A percentile compares a stretch with the other conserved stretches of the same genome.
These are phyloP conservation scores for Columba livia DNA, from an alignment of 2,113 vertebrate species.

Conservation along the genomic window DNA sequence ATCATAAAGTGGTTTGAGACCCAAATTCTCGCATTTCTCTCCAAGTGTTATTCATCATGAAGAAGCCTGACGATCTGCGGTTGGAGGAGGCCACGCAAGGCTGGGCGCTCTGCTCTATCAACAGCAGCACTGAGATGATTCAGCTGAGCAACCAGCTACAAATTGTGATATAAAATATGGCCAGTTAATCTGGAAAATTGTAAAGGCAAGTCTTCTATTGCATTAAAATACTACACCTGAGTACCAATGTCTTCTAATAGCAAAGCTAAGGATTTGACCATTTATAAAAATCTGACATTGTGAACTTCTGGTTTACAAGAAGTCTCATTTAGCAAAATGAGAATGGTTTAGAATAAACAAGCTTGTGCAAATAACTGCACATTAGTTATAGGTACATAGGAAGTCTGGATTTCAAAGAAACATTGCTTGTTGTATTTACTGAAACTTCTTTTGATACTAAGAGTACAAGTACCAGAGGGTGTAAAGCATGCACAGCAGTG, in stretches of 20 bases:
- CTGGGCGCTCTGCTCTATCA: not conserved
- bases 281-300: not conserved
- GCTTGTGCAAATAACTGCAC: not conserved
- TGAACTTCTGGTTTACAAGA: not conserved
- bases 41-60: not conserved
- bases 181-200: not conserved
- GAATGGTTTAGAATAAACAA: not conserved
- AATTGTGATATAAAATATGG: not conserved
- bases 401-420: not conserved
- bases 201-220: not conserved
- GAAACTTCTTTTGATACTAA: not conserved
- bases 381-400: not conserved
- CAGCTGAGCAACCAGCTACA: not conserved
- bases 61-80: not conserved
- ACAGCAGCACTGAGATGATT: not conserved
- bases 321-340: not conserved
- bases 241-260: not conserved
- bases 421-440: not conserved
- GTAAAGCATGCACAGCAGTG: not conserved
- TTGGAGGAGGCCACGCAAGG: not conserved
- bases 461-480: not conserved
- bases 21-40: not conserved
- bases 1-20: not conserved
- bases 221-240: not conserved
- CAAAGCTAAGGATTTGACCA: not conserved